Evolutionary conservation across 2,888 invertebrate genomes (phyloP).

Genomic region (Mesorhabditis sp.): DNA sequence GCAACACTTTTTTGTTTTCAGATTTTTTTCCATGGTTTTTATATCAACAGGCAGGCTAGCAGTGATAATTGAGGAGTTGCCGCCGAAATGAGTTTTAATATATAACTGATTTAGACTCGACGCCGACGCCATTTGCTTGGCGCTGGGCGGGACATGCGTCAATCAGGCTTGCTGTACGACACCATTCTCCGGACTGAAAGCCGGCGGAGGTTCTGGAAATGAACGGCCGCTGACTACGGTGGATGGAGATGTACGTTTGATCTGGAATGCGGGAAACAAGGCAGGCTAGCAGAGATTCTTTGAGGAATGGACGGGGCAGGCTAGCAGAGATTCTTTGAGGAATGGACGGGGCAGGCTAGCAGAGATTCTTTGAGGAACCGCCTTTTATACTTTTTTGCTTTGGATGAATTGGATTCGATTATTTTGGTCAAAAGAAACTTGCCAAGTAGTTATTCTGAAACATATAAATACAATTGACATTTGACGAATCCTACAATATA

Average conservation of each 20-base stretch:
- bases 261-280: neutral
- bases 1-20: too few relatives aligned
- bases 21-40: too few relatives aligned
- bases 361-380: too few relatives aligned
- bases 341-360: too few relatives aligned
- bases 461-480: too few relatives aligned
- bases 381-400: too few relatives aligned
- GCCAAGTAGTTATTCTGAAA: too few relatives aligned
- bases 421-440: too few relatives aligned
- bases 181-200: constrained; percentile 32
- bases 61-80: neutral
- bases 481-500: too few relatives aligned
- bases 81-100: neutral
- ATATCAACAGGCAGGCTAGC: too few relatives aligned
- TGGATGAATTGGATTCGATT: too few relatives aligned
- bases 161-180: constrained; percentile 42
- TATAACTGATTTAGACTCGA: constrained; percentile 15
- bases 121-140: constrained; percentile 41
- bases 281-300: neutral
- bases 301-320: neutral
- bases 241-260: neutral
- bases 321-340: too few relatives aligned
- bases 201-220: neutral
- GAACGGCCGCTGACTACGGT: neutral
- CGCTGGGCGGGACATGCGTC: constrained; percentile 37